Percentiles rank a stretch among this genome's conserved stretches.
These are phyloP conservation scores for Dyspetes luteomarginatus DNA, from an alignment of 2,888 invertebrate genomes.

Conservation along the genomic window DNA sequence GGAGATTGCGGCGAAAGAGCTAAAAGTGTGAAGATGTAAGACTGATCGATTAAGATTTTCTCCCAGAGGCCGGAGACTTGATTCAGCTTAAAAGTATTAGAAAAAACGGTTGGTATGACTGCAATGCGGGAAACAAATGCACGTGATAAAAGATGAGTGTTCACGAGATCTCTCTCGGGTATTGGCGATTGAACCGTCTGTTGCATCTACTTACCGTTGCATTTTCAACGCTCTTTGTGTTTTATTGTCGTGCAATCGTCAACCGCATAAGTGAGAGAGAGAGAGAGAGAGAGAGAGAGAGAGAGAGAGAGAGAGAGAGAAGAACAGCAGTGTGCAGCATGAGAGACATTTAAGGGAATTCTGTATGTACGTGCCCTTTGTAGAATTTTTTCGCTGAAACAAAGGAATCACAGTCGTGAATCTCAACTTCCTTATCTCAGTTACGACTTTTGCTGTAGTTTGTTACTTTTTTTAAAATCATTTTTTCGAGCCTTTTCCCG, in stretches of 20 bases:
- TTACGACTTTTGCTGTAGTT: conserved; percentile 40
- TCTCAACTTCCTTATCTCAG: conserved; percentile 61
- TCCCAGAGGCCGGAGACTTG: not conserved
- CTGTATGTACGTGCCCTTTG: too few species aligned
- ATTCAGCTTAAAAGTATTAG: not conserved
- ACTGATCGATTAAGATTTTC: too few species aligned
- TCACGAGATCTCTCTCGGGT: conserved; percentile 18
- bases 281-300: conserved; percentile 6
- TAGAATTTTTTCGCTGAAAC: conserved; percentile 62
- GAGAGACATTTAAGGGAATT: conserved; percentile 40
- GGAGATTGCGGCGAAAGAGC: too few species aligned
- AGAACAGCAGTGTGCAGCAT: conserved; percentile 42
- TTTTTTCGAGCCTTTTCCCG: conserved; percentile 1
- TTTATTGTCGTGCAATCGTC: conserved; percentile 46
- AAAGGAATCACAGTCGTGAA: conserved; percentile 69
- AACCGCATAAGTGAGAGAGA: not conserved
- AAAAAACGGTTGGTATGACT: conserved; percentile 12
- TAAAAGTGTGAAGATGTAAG: not conserved
- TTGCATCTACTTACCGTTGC: conserved; percentile 6
- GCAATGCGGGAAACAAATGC: conserved; percentile 21
- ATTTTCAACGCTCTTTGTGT: conserved; percentile 21
- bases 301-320: conserved; percentile 2
- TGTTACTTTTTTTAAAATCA: conserved; percentile 14
- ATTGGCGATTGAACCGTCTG: not conserved
- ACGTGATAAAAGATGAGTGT: conserved; percentile 37